Base-by-base conservation (phyloP, 2,113 vertebrate species). In the Corythoichthys intestinalis region DNA sequence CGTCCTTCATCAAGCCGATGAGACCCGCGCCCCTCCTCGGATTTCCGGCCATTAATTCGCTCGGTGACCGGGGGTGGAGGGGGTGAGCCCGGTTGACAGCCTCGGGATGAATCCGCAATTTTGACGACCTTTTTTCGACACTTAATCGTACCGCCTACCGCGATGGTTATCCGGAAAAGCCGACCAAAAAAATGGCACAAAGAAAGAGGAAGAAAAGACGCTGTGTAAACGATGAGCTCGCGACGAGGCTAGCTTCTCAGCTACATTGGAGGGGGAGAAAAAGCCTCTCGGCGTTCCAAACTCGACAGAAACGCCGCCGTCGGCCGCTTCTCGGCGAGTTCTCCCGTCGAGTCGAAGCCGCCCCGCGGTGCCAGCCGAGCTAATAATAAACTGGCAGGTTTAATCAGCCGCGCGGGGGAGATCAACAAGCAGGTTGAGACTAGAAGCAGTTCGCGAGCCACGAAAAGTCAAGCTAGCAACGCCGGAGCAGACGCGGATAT, bases 1-100 rank as follows among this genome's bases (percentile, higher is more conserved):
- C 96, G 93, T 98, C 96, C 92, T 98, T 98, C 95, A 97, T 96
- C 85, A 98, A 90, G 78, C 96, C 95, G 84, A 98, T 97, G 75
- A 98, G 93, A 78, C 96, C 95, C 74, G 91, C 93, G 86, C 93
- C 92, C 90, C 94, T 95, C 85, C 94, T 92, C 87, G 93, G 89
- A 80, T 94, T 94, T 83, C 94, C 93, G 79, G 94, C 94, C 94
- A 95, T 95, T 72, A 79, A 79, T 67, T 77, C 80, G 59, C 65
- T 79, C 76, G 75, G 71, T 64, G 77, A 75, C 83, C 80, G 75
- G 79, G 85, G 76, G 67, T 69, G 70, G 80, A 81, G 83, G 81
- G 75, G 59, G 35, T 38, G 47, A 37, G 34, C n/a, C 65, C 44
- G 66, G 72, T 8, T 65, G 72, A 80, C 83, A 81, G 83, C 83